Evolutionary conservation across 2,113 vertebrate genomes (phyloP), one percentile per base, ranked within the genome.

Genomic region (Eclectus roratus): DNA sequence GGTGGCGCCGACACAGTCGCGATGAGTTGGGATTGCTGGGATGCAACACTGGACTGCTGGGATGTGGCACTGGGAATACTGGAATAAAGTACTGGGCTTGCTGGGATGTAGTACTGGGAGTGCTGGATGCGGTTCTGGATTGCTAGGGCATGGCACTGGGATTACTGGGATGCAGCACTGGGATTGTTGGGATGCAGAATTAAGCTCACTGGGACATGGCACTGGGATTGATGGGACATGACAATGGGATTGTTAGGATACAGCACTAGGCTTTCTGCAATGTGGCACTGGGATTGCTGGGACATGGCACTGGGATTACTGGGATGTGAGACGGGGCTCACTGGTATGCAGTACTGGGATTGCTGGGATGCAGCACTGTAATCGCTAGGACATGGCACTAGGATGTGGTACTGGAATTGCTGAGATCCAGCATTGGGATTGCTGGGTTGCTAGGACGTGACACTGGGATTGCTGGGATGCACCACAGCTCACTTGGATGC

Each of bases 101-200:
- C 31, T 21, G 55, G 55, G 55, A 56, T 33, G 19, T 9, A 20
- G 55, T 33, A 33, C 18, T 56, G 31, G 29, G 31, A 33, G 18
- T 33, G 19, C 31, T 53, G 28, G 52, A 53, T 53, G 17, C 17
- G 11, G 52, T 31, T 29, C 52, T 31, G 52, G 17, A 52, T 72
- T 65, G 65, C 60, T 56, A 35, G 39, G 17, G 52, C 31, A 50
- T 16, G 16, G 46, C 37, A 24, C 68, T 20, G 29, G 76, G 6
- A 0, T 78, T 39, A 16, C 8, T 50, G 46, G 60, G 46, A 33
- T 1, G 6, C 1, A 1, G 19, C 9, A 15, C 35, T 56, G 41
- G 18, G 11, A 2, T 44, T n/a, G 1, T 10, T 35, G 33, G 33
- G 33, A 29, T 2, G 5, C 1, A 1, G 18, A 10, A 44, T 41